Conservation (phyloP, 2,888 invertebrate genomes). For the Eilema sororculum region DNA sequence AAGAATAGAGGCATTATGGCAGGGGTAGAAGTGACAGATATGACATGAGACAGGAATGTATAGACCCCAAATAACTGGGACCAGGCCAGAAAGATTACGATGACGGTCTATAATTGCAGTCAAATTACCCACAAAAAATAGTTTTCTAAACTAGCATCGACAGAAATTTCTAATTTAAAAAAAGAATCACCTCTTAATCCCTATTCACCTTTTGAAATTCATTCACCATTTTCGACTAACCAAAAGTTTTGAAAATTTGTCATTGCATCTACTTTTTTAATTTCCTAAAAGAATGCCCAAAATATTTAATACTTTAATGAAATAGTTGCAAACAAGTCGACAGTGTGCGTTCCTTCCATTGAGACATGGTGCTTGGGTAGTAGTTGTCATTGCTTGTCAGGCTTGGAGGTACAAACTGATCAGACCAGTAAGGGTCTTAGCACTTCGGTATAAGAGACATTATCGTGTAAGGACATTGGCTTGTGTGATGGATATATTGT, state of each 20-base stretch:
- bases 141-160: background rate
- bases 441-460: slow-evolving; percentile 44
- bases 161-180: too few relatives aligned
- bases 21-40: too few relatives aligned
- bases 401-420: slow-evolving; percentile 61
- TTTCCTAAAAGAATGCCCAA: too few relatives aligned
- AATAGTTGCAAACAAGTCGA: slow-evolving; percentile 16
- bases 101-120: background rate
- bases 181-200: too few relatives aligned
- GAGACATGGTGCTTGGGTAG: slow-evolving; percentile 63
- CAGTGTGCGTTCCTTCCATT: slow-evolving; percentile 24
- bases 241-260: too few relatives aligned
- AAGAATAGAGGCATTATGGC: too few relatives aligned
- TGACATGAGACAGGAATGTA: too few relatives aligned
- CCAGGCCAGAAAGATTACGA: too few relatives aligned
- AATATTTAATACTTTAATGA: background rate
- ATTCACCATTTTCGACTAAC: too few relatives aligned
- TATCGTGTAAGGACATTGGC: slow-evolving; percentile 39
- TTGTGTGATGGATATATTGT: slow-evolving; percentile 38
- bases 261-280: too few relatives aligned
- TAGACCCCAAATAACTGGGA: too few relatives aligned
- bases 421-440: slow-evolving; percentile 49
- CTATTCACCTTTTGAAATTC: too few relatives aligned
- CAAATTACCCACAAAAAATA: background rate
- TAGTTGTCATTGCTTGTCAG: slow-evolving; percentile 44